A percentile compares a stretch with the other conserved stretches of the same genome.
phyloP scores from a whole-genome alignment of 2,797 vertebrate species.

The Ceryle rudis region DNA sequence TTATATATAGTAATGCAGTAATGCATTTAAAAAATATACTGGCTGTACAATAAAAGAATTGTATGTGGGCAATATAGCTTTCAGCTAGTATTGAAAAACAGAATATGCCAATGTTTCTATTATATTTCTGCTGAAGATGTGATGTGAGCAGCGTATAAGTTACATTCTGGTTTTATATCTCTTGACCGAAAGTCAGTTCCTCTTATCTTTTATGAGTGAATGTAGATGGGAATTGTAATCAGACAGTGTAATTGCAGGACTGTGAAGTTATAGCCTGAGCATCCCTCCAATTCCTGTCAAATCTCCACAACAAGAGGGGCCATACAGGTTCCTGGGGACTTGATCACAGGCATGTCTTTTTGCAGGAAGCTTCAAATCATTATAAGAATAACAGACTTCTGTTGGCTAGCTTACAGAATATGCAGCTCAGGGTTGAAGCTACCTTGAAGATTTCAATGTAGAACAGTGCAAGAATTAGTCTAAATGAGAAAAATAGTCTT shows the following conservation, averaged over 20 bases:
- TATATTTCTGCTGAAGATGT: not conserved
- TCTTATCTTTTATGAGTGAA: not conserved
- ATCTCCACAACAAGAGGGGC: not conserved
- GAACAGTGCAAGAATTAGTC: not conserved
- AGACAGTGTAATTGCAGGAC: not conserved
- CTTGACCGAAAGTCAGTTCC: not conserved
- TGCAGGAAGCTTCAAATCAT: not conserved
- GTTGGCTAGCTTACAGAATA: not conserved
- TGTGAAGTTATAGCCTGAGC: not conserved
- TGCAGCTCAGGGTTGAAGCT: fast-evolving
- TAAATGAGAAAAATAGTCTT: not conserved
- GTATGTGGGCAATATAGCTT: not conserved
- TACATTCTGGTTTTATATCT: not conserved
- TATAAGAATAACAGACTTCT: not conserved
- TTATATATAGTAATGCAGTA: not conserved
- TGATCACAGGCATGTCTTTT: not conserved
- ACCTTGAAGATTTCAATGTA: not conserved
- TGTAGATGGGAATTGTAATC: not conserved
- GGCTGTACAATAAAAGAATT: not conserved
- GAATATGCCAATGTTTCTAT: not conserved
- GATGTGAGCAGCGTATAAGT: not conserved
- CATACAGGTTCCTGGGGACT: not conserved
- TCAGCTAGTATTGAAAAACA: not conserved
- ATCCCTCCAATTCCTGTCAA: not conserved
- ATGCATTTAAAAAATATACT: not conserved